Conservation (phyloP, 2,888 invertebrate genomes). For the Drosophila parthenogenetica region DNA sequence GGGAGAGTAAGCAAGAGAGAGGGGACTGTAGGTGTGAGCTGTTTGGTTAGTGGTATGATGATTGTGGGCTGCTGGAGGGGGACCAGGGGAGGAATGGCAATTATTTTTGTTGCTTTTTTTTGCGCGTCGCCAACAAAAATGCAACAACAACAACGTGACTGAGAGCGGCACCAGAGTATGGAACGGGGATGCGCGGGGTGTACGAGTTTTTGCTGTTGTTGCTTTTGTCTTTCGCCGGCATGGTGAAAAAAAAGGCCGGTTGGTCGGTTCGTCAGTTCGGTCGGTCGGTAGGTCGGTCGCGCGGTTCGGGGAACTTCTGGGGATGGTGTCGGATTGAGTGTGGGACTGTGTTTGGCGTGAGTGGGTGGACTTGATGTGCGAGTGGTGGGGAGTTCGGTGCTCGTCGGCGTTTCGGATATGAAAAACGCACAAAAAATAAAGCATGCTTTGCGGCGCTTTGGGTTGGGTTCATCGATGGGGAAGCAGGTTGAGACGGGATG, state of each 20-base stretch:
- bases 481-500: constrained; percentile 12
- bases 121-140: constrained; percentile 65
- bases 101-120: constrained; percentile 78
- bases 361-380: neutral
- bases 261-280: constrained; percentile 53
- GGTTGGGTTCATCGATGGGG: constrained; percentile 29
- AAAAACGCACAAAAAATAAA: constrained; percentile 80
- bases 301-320: constrained; percentile 10
- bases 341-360: neutral
- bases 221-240: constrained; percentile 76
- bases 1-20: neutral
- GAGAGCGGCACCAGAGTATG: constrained; percentile 38
- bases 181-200: constrained; percentile 13
- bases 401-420: constrained; percentile 83
- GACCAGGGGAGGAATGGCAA: constrained; percentile 52
- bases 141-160: constrained; percentile 44
- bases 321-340: neutral
- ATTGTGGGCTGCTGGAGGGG: neutral
- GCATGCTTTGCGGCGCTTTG: constrained; percentile 63
- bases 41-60: constrained; percentile 29
- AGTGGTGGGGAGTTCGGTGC: constrained; percentile 18
- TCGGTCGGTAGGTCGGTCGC: constrained; percentile 10
- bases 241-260: constrained; percentile 76
- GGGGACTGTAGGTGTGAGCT: constrained; percentile 33
- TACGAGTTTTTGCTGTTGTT: constrained; percentile 38